A percentile compares a stretch with the other conserved stretches of the same genome.
phyloP scores from a whole-genome alignment of 2,113 vertebrate species.

The Hemiprocne comata region DNA sequence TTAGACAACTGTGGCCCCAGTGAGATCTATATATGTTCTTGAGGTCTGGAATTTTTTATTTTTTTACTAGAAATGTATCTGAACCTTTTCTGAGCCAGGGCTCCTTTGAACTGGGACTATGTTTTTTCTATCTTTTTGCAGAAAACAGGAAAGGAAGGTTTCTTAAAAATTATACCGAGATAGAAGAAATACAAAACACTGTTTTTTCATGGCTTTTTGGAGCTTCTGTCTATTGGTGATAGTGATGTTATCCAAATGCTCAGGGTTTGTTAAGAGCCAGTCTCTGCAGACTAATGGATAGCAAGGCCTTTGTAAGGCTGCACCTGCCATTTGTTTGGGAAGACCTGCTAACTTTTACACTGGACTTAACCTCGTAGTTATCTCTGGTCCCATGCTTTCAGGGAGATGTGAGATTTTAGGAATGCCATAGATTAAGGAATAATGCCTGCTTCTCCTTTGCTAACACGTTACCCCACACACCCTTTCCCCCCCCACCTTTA shows the following conservation, averaged over 20 bases:
- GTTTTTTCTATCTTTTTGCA: neutral
- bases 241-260: neutral
- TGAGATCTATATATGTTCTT: neutral
- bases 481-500: neutral
- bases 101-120: neutral
- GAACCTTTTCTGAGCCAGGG: neutral
- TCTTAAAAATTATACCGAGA: conserved; percentile 1
- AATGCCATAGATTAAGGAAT: neutral
- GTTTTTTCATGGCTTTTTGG: neutral
- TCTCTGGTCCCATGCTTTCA: neutral
- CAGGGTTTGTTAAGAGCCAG: neutral
- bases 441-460: neutral
- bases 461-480: neutral
- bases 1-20: neutral
- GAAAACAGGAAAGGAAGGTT: neutral
- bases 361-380: neutral
- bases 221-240: neutral
- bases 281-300: neutral
- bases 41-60: neutral
- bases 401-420: neutral
- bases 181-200: neutral
- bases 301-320: neutral
- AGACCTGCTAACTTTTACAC: neutral
- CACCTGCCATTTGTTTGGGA: neutral
- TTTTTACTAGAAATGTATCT: neutral